phyloP scores from a whole-genome alignment of 1,140 invertebrate species.

The Drosophila dunni region DNA sequence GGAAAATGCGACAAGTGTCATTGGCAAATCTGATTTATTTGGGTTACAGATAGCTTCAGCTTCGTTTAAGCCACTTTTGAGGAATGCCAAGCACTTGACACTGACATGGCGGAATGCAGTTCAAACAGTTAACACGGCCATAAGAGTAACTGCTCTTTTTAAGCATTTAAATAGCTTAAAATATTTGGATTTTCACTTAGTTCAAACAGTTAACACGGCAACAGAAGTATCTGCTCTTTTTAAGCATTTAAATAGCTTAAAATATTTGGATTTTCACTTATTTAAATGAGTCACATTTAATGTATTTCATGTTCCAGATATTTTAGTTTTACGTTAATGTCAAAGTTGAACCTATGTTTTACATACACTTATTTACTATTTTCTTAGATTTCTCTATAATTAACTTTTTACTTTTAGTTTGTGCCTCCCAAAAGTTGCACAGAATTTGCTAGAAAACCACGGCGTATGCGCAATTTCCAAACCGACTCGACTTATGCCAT shows the following conservation, averaged over 20 bases:
- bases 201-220: neutral
- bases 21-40: conserved; percentile 1
- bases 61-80: neutral
- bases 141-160: neutral
- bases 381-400: no score
- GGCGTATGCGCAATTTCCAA: conserved; percentile 20
- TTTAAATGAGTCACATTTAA: no score
- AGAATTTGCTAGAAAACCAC: conserved; percentile 3
- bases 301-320: neutral
- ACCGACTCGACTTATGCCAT: neutral
- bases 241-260: no score
- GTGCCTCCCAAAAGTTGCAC: neutral
- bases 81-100: no score
- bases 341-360: no score
- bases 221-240: neutral
- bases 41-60: neutral
- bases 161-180: no score
- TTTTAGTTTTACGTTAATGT: conserved; percentile 5
- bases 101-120: neutral
- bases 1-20: conserved; percentile 6
- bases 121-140: neutral
- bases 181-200: no score
- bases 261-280: no score
- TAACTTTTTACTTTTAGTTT: neutral
- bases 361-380: no score